Percentiles rank a stretch among this genome's conserved stretches.
Evolutionary conservation across 1,140 invertebrate species (phyloP).

Genomic region (Pseudomyrmex cubaensis): DNA sequence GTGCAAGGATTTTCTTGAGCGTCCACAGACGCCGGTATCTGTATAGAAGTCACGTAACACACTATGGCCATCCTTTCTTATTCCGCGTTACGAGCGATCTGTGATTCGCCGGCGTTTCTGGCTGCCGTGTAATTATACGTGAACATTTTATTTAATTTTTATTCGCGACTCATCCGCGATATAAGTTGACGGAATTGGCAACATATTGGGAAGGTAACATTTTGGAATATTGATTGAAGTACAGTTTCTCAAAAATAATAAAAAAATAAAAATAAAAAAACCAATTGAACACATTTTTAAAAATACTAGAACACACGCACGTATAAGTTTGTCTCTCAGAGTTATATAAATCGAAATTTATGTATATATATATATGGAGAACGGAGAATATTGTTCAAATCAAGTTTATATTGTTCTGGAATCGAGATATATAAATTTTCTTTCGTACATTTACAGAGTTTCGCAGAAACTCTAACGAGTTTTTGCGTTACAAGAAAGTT

Average conservation of each 20-base stretch:
- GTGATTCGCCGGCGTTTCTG: slow-evolving; percentile 42
- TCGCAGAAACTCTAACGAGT: not conserved
- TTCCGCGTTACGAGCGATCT: slow-evolving; percentile 56
- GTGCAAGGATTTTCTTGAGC: slow-evolving; percentile 42
- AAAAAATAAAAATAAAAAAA: too few species aligned
- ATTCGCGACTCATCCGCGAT: not conserved
- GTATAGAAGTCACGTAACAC: slow-evolving; percentile 57
- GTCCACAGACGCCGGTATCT: slow-evolving; percentile 43
- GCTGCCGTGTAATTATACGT: slow-evolving; percentile 37
- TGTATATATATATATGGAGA: not conserved
- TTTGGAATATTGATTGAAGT: too few species aligned
- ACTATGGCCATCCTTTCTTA: slow-evolving; percentile 29
- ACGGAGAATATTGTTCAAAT: too few species aligned
- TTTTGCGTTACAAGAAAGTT: not conserved
- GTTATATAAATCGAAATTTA: too few species aligned
- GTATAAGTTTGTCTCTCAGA: too few species aligned
- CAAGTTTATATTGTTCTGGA: too few species aligned
- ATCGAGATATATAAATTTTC: not conserved
- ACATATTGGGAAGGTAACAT: not conserved
- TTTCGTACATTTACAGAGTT: not conserved
- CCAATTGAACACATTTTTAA: too few species aligned
- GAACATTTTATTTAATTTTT: slow-evolving; percentile 56
- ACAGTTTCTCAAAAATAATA: too few species aligned
- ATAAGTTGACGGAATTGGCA: not conserved
- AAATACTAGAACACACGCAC: too few species aligned